Conservation (phyloP, 2,113 vertebrate genomes). For the Aphyosemion australe region DNA sequence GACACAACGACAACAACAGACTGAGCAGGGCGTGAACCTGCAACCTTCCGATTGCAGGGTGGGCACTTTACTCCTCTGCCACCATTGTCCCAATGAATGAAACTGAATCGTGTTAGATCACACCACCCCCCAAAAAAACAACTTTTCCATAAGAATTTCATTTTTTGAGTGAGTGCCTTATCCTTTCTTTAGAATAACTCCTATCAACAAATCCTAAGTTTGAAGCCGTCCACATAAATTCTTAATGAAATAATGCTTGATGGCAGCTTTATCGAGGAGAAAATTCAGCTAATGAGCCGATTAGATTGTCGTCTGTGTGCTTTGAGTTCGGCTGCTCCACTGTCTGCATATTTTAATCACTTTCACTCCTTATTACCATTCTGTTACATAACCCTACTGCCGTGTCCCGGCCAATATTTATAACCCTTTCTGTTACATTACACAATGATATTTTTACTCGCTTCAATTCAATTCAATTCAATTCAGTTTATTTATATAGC, state of each 20-base stretch:
- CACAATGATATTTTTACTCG: constrained; percentile 2
- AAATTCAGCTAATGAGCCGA: constrained; percentile 51
- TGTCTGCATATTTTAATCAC: constrained; percentile 53
- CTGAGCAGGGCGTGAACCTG: too few relatives aligned
- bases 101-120: too few relatives aligned
- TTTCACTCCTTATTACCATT: constrained; percentile 40
- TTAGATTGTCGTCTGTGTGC: constrained; percentile 50
- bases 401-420: constrained; percentile 37
- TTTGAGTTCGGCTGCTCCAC: constrained; percentile 20
- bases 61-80: too few relatives aligned
- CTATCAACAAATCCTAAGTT: constrained; percentile 27
- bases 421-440: constrained; percentile 36
- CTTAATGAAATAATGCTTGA: constrained; percentile 52
- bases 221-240: constrained; percentile 39
- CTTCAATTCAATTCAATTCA: too few relatives aligned
- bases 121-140: too few relatives aligned
- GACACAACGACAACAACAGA: too few relatives aligned
- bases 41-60: too few relatives aligned
- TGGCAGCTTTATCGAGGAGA: constrained; percentile 18
- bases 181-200: constrained; percentile 19
- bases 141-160: too few relatives aligned
- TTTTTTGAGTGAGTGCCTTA: constrained; percentile 1
- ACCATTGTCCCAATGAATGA: too few relatives aligned
- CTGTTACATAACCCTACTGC: constrained; percentile 56
- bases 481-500: too few relatives aligned